Base-by-base conservation (phyloP, 2,888 invertebrate genomes). In the Trissoscelio sp. region DNA sequence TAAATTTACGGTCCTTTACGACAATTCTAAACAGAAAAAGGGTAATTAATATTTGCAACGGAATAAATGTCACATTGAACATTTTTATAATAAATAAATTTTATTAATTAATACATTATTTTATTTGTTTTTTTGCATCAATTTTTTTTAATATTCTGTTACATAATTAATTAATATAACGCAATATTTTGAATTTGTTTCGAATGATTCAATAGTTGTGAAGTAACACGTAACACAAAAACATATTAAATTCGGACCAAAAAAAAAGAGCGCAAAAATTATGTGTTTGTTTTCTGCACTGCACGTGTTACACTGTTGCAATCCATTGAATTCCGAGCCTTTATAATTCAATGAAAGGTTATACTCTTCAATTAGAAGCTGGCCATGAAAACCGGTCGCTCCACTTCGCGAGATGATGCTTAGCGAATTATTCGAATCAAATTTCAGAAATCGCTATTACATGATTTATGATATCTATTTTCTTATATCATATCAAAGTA, bases 291-390 rank as follows among this genome's bases (percentile, higher is more conserved):
- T 73, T 78, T 67, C 66, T 39, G 60, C 12, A 53, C 11, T 58
- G 51, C 66, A 57, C 64, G 60, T 66, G 72, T 28, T 55, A 46
- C 22, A 44, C 48, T 58, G 67, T 73, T 58, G 48, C 79, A 73
- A 79, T 67, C 42, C 34, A 73, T 72, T 79, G 79, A 79, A 79
- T 72, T 55, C 79, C 11, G 79, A 79, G 57, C 37, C 53, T 72
- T 66, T 57, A 72, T 66, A 79, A 72, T 72, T 79, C 66, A 79
- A 79, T 72, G 79, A 72, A 79, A 79, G 66, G 79, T 72, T 70
- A 78, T 44, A 72, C 72, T 72, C 66, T 53, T 79, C 72, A 72
- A 79, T 79, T 72, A 70, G 70, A 64, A 24, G 60, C 39, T 79
- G 72, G 14, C 79, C 72, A 72, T 79, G 79, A 72, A 79, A 72